Evolutionary conservation across 2,888 invertebrate species (phyloP).

Genomic region (Cantharis lateralis): DNA sequence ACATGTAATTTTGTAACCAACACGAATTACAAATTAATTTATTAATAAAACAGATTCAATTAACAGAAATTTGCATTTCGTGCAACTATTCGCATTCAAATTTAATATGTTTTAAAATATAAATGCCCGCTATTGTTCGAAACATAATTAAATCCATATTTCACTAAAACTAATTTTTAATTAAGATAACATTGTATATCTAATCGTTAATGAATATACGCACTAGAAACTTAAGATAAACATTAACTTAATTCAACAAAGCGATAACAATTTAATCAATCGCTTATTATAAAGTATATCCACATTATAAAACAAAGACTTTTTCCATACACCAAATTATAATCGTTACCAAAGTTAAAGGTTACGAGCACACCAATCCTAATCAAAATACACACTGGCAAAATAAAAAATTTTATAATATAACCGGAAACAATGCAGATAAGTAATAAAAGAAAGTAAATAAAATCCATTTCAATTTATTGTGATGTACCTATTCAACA

Average conservation of each 20-base stretch:
- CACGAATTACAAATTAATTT: neutral
- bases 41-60: neutral
- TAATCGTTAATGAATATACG: constrained; percentile 5
- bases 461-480: neutral
- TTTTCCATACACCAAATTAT: neutral
- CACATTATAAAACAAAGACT: neutral
- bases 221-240: neutral
- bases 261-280: neutral
- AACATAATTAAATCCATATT: neutral
- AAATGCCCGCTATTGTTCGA: neutral
- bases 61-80: neutral
- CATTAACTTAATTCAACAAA: neutral
- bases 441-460: neutral
- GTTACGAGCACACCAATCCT: neutral
- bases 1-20: neutral
- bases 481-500: no score
- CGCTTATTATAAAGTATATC: neutral
- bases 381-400: neutral
- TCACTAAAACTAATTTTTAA: neutral
- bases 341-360: neutral
- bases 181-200: constrained; percentile 5
- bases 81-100: neutral
- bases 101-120: neutral
- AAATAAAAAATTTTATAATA: neutral
- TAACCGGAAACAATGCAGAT: neutral